Base-by-base conservation (phyloP, 2,888 invertebrate species). In the Trachelus iudaicus region DNA sequence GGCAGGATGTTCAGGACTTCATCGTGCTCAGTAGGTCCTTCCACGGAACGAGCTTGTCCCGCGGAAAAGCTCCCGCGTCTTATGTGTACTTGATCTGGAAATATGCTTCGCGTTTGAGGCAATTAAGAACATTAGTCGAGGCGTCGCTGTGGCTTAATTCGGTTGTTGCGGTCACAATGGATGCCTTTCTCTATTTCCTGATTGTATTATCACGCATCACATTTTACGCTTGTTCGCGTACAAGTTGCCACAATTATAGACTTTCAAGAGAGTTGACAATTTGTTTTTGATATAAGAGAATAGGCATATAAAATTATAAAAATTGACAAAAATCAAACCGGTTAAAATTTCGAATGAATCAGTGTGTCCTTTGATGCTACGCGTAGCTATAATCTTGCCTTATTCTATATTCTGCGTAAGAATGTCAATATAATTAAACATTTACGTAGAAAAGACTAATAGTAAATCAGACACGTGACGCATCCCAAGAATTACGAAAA, bases 81-180 rank as follows among this genome's bases (percentile, higher is more conserved):
- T 84, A 85, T 90, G 86, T 79, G 79, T 69, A 83, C 90, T 87
- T 89, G 89, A 85, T 90, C 85, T 86, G 86, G 89, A 90, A 90
- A 90, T 90, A 90, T 90, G 90, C 89, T 89, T 86, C 85, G 84
- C 90, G 90, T 90, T 90, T 90, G 90, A 90, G 88, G 89, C 89
- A 90, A 90, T 90, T 90, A 90, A 85, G 83, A 77, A 83, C 82
- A 88, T 88, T 89, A 89, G 83, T 84, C 77, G 79, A 81, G 85
- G 83, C 80, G 85, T 74, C 74, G 76, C 37, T 31, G 30, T 34
- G 76, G 35, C 75, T 84, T 85, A 83, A 85, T 83, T 83, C 40
- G 23, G 40, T 6, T 23, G 40, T 23, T 56, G 40, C 40, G 23
- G 2, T 9, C 1, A 4, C 40, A 40, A 40, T 15, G 40, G 40